phyloP scores from a whole-genome alignment of 92 coral and sea anemone species.

The Parazoanthus swiftii region DNA sequence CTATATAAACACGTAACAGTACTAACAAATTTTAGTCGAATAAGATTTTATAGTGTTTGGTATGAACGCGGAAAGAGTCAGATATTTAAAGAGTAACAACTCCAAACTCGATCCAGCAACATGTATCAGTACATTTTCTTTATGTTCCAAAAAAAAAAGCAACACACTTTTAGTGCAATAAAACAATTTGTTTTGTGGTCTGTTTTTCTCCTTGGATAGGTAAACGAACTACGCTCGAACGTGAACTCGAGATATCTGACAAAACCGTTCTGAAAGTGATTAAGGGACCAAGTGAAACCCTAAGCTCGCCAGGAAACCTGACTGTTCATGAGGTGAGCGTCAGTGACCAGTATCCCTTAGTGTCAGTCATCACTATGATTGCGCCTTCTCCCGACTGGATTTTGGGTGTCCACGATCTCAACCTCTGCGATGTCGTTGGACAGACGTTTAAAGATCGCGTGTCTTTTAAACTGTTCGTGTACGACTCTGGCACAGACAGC shows the following conservation, averaged over 20 bases:
- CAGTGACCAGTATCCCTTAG: slow-evolving; percentile 26
- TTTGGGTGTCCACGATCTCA: slow-evolving; percentile 34
- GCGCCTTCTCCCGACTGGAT: slow-evolving; percentile 46
- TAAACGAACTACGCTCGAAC: not conserved
- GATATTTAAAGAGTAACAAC: no score
- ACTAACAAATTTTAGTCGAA: no score
- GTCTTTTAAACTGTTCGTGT: slow-evolving; percentile 34
- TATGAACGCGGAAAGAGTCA: no score
- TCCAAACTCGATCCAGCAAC: no score
- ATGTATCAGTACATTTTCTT: no score
- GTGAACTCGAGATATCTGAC: not conserved
- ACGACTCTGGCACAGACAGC: slow-evolving; percentile 49
- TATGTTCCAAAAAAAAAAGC: no score
- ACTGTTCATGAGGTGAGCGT: not conserved
- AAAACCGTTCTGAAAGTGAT: not conserved
- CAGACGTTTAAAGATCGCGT: not conserved
- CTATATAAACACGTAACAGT: no score
- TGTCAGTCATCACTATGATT: slow-evolving; percentile 41
- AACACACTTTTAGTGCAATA: no score
- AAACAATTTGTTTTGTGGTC: not conserved
- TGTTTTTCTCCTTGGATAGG: not conserved
- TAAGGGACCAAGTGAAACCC: not conserved
- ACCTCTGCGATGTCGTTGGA: slow-evolving; percentile 8
- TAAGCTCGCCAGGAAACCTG: not conserved
- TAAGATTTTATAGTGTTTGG: no score